A percentile compares a stretch with the other conserved stretches of the same genome.
Conservation (phyloP, 2,888 invertebrate genomes). For the Chydorus sphaericus region DNA sequence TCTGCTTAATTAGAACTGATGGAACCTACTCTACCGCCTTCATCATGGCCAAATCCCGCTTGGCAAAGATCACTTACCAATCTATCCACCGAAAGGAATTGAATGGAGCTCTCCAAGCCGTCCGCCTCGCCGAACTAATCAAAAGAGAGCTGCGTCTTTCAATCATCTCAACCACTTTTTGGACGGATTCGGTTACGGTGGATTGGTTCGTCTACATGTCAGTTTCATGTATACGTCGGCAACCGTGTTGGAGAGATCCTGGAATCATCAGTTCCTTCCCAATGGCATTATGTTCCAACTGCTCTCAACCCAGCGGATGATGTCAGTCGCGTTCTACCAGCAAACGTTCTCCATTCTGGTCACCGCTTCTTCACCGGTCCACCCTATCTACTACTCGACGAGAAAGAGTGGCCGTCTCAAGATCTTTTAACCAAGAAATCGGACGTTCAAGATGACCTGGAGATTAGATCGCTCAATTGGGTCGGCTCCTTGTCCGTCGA, state of each 20-base stretch:
- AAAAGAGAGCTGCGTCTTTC: background rate
- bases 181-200: slow-evolving; percentile 19
- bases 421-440: background rate
- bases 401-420: background rate
- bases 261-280: background rate
- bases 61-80: slow-evolving; percentile 1
- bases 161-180: slow-evolving; percentile 8
- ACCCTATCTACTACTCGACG: background rate
- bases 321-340: background rate
- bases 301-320: slow-evolving; percentile 10
- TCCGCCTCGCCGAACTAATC: background rate
- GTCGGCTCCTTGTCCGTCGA: background rate
- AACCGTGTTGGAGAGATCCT: slow-evolving; percentile 9
- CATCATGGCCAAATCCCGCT: slow-evolving; percentile 3
- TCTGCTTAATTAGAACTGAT: background rate
- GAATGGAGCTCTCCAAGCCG: background rate
- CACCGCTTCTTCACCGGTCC: slow-evolving; percentile 1
- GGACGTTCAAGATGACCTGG: background rate
- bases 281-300: slow-evolving; percentile 1
- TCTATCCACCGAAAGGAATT: slow-evolving; percentile 6
- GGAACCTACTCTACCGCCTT: background rate
- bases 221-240: slow-evolving; percentile 17
- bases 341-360: background rate
- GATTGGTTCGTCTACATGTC: slow-evolving; percentile 13
- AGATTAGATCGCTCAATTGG: background rate